Percentiles rank a stretch among this genome's conserved stretches.
Conservation (phyloP, 1,140 invertebrate genomes). For the Megathymus violae region DNA sequence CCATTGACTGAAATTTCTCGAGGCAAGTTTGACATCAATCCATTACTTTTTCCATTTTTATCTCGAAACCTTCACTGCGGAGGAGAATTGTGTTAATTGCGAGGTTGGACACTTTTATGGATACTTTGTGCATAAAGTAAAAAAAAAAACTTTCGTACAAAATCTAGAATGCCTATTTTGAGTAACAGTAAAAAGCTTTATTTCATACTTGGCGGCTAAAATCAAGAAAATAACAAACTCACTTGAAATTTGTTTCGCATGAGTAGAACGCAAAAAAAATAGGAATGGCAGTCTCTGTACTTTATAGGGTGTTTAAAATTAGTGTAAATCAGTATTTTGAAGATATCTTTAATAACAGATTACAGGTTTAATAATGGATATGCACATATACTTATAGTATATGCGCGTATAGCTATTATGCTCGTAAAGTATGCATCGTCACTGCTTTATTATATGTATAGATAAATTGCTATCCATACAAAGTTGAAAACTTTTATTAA, state of each 20-base stretch:
- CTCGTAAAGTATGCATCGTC: too few relatives aligned
- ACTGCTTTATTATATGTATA: too few relatives aligned
- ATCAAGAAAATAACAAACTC: conserved; percentile 1
- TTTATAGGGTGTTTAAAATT: conserved; percentile 6
- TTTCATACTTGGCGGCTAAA: conserved; percentile 1
- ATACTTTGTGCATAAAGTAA: conserved; percentile 53
- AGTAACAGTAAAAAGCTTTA: conserved; percentile 23
- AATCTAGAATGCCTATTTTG: conserved; percentile 39
- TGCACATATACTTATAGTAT: too few relatives aligned
- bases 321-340: background rate
- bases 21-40: conserved; percentile 81
- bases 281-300: background rate
- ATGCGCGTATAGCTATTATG: too few relatives aligned
- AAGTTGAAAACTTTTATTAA: too few relatives aligned
- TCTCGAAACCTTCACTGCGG: conserved; percentile 64
- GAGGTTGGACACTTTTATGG: conserved; percentile 65
- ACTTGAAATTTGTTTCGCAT: conserved; percentile 20
- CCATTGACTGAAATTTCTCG: conserved; percentile 82
- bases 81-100: conserved; percentile 78
- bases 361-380: too few relatives aligned
- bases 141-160: conserved; percentile 48
- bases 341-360: background rate
- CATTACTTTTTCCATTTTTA: conserved; percentile 78
- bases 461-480: too few relatives aligned
- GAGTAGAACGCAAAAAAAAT: conserved; percentile 3